A percentile compares a stretch with the other conserved stretches of the same genome.
Evolutionary conservation across 2,113 vertebrate species (phyloP).

Genomic region (Pelusios castaneus): DNA sequence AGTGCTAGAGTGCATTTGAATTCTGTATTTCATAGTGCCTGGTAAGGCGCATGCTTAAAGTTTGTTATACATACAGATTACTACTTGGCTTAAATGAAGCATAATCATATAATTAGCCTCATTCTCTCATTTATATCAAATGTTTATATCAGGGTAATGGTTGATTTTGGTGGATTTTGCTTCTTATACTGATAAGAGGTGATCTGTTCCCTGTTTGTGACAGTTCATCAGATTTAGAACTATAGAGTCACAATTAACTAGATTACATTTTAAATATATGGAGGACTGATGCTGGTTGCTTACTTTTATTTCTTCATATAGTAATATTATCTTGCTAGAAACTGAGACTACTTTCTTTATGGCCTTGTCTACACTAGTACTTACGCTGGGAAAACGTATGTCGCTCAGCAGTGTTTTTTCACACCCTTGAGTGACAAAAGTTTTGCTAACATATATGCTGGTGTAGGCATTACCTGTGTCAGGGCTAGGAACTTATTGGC

Average conservation of each 20-base stretch:
- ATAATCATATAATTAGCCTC: not conserved
- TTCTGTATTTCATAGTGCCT: not conserved
- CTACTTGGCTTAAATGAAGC: conserved; percentile 20
- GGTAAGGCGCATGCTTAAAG: not conserved
- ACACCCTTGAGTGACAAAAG: no score
- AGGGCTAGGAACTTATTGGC: not conserved
- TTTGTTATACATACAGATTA: not conserved
- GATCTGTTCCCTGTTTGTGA: not conserved
- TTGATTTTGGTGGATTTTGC: conserved; percentile 31
- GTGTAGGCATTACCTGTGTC: no score
- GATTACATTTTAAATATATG: not conserved
- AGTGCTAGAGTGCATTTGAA: not conserved
- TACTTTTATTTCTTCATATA: not conserved
- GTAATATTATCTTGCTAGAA: not conserved
- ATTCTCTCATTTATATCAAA: not conserved
- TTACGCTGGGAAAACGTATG: no score
- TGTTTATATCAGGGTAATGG: not conserved
- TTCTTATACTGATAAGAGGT: conserved; percentile 36
- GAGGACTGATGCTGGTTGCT: not conserved
- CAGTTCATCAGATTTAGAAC: conserved; percentile 5
- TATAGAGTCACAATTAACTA: not conserved
- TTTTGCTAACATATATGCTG: no score
- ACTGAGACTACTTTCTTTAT: not conserved
- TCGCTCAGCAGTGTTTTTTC: no score
- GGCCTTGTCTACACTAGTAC: no score